Percentiles rank a stretch among this genome's conserved stretches.
phyloP scores from a whole-genome alignment of 2,113 vertebrate genomes.

The Anseranas semipalmata region DNA sequence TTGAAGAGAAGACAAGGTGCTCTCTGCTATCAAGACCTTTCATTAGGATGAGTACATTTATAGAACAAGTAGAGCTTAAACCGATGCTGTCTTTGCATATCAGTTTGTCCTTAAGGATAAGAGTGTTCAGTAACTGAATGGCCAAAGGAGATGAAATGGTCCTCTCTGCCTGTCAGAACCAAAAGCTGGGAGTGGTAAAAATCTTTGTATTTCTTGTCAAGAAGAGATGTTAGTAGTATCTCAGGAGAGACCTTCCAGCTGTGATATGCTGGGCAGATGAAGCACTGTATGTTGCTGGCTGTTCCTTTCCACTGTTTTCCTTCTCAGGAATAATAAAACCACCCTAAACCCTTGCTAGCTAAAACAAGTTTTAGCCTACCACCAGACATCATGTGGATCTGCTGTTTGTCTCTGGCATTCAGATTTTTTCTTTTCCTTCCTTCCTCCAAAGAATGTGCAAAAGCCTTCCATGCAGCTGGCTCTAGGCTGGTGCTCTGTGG shows the following conservation, averaged over 20 bases:
- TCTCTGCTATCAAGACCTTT: neutral
- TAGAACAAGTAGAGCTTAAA: neutral
- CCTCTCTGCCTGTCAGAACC: neutral
- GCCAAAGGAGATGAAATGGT: neutral
- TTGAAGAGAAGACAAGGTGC: neutral
- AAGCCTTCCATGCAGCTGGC: constrained; percentile 87
- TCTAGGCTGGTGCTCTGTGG: constrained; percentile 91
- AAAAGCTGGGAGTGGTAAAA: neutral
- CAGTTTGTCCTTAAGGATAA: neutral
- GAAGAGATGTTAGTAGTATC: neutral
- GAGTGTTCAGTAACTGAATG: neutral
- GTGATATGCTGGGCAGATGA: neutral
- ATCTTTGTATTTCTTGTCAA: neutral
- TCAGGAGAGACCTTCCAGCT: neutral
- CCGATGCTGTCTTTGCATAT: neutral
- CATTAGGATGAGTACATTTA: neutral
- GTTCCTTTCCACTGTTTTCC: neutral
- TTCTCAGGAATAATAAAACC: neutral
- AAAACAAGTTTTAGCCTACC: neutral
- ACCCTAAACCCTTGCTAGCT: neutral
- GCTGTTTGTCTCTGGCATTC: neutral
- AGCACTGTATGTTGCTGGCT: neutral
- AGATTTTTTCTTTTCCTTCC: neutral
- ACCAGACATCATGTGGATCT: neutral
- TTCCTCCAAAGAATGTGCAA: constrained; percentile 86